phyloP scores from a whole-genome alignment of 2,797 vertebrate genomes.

The Dermochelys coriacea region DNA sequence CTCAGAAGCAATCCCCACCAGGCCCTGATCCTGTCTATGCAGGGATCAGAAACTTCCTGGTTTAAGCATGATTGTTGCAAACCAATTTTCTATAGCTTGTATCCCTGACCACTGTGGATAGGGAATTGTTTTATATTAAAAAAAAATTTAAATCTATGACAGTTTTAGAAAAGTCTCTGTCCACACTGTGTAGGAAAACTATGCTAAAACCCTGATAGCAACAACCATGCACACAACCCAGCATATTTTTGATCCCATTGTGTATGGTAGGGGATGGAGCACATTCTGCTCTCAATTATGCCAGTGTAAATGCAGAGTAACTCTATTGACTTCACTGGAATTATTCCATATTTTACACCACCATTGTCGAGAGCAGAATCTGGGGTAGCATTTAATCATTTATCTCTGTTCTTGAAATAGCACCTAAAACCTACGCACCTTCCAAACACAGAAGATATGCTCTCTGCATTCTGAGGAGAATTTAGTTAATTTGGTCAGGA shows the following conservation, averaged over 20 bases:
- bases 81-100: background rate
- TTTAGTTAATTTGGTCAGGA: background rate
- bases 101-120: background rate
- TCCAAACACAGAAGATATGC: accelerated
- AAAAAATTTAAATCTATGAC: background rate
- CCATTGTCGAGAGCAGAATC: background rate
- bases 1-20: background rate
- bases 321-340: background rate
- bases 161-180: background rate
- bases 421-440: background rate
- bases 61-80: background rate
- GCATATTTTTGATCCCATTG: background rate
- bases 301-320: background rate
- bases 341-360: accelerated
- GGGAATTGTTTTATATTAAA: background rate
- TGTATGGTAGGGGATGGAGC: background rate
- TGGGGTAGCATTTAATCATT: background rate
- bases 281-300: background rate
- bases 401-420: background rate
- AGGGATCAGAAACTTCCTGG: background rate
- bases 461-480: background rate
- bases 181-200: background rate
- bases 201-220: background rate
- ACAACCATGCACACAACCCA: background rate
- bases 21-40: background rate